These are phyloP conservation scores for Ceryle rudis DNA, from an alignment of 2,797 vertebrate genomes.

Conservation along the genomic window DNA sequence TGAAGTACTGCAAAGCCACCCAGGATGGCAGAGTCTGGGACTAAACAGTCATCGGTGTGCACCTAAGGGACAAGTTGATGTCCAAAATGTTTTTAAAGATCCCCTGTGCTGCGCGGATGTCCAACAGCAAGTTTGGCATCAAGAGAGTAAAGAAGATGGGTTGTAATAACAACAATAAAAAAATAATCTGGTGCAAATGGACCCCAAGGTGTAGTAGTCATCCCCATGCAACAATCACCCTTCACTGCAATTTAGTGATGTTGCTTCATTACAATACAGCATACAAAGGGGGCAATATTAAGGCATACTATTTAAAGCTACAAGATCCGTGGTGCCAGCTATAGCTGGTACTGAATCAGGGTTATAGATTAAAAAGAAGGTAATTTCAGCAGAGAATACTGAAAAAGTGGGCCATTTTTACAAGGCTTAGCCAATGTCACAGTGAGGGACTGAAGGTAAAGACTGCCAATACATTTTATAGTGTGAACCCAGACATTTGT, in stretches of 20 bases:
- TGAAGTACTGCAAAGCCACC: conserved; percentile 41
- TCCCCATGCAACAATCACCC: conserved; percentile 82
- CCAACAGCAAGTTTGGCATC: conserved; percentile 75
- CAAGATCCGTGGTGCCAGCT: conserved; percentile 30
- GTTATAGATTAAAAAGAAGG: conserved; percentile 7
- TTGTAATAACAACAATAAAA: conserved; percentile 84
- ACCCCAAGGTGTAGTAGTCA: conserved; percentile 81
- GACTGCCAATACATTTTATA: background rate
- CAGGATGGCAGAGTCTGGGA: conserved; percentile 42
- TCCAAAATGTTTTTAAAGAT: conserved; percentile 69
- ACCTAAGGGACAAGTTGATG: conserved; percentile 62
- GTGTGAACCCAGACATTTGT: background rate
- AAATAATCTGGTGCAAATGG: conserved; percentile 83
- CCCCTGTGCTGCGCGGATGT: conserved; percentile 57
- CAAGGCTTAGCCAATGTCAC: background rate
- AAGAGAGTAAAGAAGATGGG: conserved; percentile 77
- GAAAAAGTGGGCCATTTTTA: conserved; percentile 5
- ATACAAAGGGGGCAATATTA: conserved; percentile 69
- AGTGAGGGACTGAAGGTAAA: background rate
- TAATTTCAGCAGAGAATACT: conserved; percentile 36
- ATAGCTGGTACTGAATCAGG: conserved; percentile 12
- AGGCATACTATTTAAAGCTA: conserved; percentile 71
- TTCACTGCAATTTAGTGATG: conserved; percentile 82
- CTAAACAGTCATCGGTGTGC: conserved; percentile 37
- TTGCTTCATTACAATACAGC: conserved; percentile 80